Evolutionary conservation across 2,113 vertebrate species (phyloP).

Genomic region (Myrmophylax atrothorax): DNA sequence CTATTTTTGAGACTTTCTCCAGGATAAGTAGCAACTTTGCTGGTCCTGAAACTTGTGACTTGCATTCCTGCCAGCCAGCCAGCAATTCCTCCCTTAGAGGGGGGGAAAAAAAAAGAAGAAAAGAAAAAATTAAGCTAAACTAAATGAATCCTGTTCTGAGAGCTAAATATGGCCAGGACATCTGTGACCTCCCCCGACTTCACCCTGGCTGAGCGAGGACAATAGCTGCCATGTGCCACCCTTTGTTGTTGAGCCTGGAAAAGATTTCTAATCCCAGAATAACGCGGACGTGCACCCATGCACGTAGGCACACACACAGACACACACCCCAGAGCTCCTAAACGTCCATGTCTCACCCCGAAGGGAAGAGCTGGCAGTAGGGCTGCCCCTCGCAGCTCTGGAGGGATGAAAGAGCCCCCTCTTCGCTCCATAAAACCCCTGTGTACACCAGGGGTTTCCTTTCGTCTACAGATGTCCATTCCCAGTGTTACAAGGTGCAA

Average conservation of each 20-base stretch:
- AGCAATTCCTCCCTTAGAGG: neutral
- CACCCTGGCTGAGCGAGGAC: slow-evolving; percentile 41
- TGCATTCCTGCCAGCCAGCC: neutral
- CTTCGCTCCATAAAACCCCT: slow-evolving; percentile 5
- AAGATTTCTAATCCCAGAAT: slow-evolving; percentile 29
- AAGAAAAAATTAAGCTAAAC: neutral
- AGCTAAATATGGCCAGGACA: slow-evolving; percentile 66
- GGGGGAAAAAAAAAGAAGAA: neutral
- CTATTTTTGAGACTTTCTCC: neutral
- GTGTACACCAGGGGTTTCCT: slow-evolving; percentile 43
- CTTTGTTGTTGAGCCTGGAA: slow-evolving; percentile 45
- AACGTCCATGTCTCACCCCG: neutral
- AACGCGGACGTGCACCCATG: neutral
- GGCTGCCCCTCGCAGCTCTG: neutral
- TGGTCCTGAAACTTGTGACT: slow-evolving; percentile 7
- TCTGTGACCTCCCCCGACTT: slow-evolving; percentile 58
- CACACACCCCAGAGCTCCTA: neutral
- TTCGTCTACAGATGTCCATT: slow-evolving; percentile 64
- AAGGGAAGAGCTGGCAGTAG: slow-evolving; percentile 5
- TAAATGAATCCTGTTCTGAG: slow-evolving; percentile 40
- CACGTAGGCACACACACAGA: slow-evolving; percentile 19
- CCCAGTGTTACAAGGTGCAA: slow-evolving; percentile 53
- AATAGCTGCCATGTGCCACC: slow-evolving; percentile 58
- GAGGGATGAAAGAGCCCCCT: slow-evolving; percentile 20
- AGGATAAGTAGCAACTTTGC: neutral